These are phyloP conservation scores for Bombus pyrosoma DNA, from an alignment of 1,140 invertebrate genomes.

Conservation along the genomic window DNA sequence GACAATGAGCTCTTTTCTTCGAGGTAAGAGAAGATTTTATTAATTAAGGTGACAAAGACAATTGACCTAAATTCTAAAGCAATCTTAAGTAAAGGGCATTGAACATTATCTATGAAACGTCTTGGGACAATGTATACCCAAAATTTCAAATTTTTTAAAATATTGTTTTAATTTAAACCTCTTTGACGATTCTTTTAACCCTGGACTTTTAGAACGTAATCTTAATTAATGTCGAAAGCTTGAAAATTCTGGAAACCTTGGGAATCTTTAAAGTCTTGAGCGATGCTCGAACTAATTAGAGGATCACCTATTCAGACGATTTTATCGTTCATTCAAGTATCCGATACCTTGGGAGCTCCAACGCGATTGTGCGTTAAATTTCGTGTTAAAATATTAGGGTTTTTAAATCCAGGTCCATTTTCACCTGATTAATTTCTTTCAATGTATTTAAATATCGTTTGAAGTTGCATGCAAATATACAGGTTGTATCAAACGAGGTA, in stretches of 20 bases:
- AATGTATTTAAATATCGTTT: not conserved
- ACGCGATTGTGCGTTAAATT: not conserved
- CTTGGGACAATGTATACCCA: too few relatives aligned
- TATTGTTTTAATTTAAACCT: too few relatives aligned
- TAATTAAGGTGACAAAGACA: not conserved
- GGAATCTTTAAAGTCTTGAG: not conserved
- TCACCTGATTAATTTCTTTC: not conserved
- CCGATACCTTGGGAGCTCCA: not conserved
- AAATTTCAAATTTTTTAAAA: too few relatives aligned
- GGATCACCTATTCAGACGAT: slow-evolving; percentile 1
- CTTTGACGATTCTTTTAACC: too few relatives aligned
- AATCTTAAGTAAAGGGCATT: too few relatives aligned
- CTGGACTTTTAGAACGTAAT: not conserved
- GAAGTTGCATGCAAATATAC: too few relatives aligned
- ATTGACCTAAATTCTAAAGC: not conserved
- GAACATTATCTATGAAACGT: too few relatives aligned
- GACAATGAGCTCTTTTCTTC: not conserved
- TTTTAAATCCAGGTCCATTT: too few relatives aligned
- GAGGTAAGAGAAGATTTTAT: not conserved
- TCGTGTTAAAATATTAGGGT: not conserved
- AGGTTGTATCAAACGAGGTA: too few relatives aligned
- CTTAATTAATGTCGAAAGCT: not conserved
- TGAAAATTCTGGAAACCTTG: not conserved
- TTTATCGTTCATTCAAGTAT: slow-evolving; percentile 3
- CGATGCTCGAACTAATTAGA: not conserved